Evolutionary conservation across 2,113 vertebrate species (phyloP).

Genomic region (Pluvialis apricaria): DNA sequence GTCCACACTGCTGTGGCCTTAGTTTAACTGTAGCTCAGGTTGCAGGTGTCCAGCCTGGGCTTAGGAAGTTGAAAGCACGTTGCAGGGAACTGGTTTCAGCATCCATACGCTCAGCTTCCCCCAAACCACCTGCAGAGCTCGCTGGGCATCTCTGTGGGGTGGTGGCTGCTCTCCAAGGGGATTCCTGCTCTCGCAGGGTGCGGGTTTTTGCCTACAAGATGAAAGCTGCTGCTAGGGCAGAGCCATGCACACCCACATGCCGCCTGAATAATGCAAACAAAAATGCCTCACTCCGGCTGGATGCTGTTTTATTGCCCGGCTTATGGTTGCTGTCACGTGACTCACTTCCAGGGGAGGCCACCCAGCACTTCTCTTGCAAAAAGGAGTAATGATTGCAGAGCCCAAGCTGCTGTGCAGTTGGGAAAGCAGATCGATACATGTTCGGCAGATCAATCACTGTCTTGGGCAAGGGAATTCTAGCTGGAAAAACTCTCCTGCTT

Average conservation of each 20-base stretch:
- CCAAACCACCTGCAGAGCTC: neutral
- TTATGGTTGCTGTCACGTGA: conserved; percentile 4
- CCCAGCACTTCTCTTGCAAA: neutral
- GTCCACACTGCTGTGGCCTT: fast-evolving
- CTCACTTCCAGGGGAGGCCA: conserved; percentile 1
- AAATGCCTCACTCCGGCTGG: neutral
- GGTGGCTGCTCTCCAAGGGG: conserved; percentile 12
- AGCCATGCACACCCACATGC: neutral
- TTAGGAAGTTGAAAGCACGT: neutral
- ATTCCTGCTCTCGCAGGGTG: neutral
- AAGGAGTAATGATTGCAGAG: neutral
- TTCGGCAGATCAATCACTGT: conserved; percentile 10
- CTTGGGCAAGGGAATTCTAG: neutral
- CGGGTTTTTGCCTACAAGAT: neutral
- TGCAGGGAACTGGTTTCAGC: neutral
- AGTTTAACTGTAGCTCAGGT: neutral
- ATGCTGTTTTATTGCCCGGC: conserved; percentile 22
- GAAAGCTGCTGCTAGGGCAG: conserved; percentile 29
- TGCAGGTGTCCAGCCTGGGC: neutral
- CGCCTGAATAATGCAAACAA: conserved; percentile 37
- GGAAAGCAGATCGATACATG: conserved; percentile 13
- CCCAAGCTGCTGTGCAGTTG: neutral
- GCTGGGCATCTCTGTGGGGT: neutral
- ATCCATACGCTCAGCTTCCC: neutral
- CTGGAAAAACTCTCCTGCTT: neutral